Evolutionary conservation across 2,113 vertebrate species (phyloP), one percentile per base, ranked within the genome.

Genomic region (Oryzias javanicus): DNA sequence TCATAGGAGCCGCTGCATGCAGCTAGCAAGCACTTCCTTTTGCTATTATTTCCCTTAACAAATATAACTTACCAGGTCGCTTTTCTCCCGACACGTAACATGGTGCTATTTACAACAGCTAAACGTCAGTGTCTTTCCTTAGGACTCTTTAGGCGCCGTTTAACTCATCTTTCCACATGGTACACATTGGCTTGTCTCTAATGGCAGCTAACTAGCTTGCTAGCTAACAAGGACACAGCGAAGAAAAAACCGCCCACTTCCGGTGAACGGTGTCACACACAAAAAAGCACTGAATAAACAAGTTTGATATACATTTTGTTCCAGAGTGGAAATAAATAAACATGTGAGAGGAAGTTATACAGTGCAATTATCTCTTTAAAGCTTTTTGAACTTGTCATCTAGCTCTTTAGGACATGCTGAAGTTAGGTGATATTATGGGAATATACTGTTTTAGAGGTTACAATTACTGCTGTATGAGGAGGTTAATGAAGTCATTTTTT

Each of bases 81-180:
- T 71, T 80, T 81, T 41, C 72, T 84, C 67, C 89, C 91, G 59
- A 89, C 88, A 64, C 92, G 88, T 61, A 92, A 79, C 92, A 93
- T 93, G 62, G 42, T 65, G 80, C 60, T 61, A 69, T 72, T 60
- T 61, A 49, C 60, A 68, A 72, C 45, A 24, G 60, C 14, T 64
- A 5, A 57, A 72, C 51, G 60, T 47, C 60, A 60, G 59, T 79
- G 1, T 77, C 18, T 70, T 27, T 65, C 4, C 19, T 12, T 20
- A 64, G 64, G 73, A 41, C 20, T 64, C 64, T 78, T 76, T 20
- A 80, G 35, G 65, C 22, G 55, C 56, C 55, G 12, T 57, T 88
- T 27, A 85, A 73, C 73, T 79, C 89, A 90, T 89, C 47, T 79
- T 86, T 75, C 64, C 77, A 80, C 41, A 58, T 45, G 25, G 48